Conservation (phyloP, 2,888 invertebrate species). For the Philereme transversata region DNA sequence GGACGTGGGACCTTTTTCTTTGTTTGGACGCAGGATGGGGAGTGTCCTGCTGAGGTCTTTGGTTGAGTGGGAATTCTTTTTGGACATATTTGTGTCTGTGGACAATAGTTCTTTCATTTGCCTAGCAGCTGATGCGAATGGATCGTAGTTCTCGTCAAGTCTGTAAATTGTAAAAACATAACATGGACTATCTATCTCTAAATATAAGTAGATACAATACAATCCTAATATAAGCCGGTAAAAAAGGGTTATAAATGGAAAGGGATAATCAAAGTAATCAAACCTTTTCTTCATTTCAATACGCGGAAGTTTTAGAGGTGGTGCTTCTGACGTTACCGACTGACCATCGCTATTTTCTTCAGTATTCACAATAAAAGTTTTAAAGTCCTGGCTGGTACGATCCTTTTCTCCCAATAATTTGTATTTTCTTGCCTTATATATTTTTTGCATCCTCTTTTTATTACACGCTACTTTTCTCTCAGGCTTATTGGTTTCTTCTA, state of each 20-base stretch:
- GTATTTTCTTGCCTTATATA: conserved; percentile 60
- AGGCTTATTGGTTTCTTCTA: conserved; percentile 62
- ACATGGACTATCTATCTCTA: conserved; percentile 9
- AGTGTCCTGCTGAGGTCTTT: conserved; percentile 75
- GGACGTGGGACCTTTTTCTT: conserved; percentile 65
- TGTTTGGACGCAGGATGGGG: conserved; percentile 68
- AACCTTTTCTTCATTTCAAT: conserved; percentile 73
- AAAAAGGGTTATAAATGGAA: conserved; percentile 9
- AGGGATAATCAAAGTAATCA: conserved; percentile 45
- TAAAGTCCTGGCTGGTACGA: conserved; percentile 57
- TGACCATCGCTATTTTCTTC: conserved; percentile 63
- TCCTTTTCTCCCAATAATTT: conserved; percentile 62
- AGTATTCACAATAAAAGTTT: conserved; percentile 65
- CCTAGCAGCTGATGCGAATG: conserved; percentile 90
- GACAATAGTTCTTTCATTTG: conserved; percentile 92
- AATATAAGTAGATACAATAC: neutral
- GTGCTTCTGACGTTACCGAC: conserved; percentile 65
- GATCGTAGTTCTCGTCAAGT: conserved; percentile 87
- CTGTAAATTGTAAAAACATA: conserved; percentile 53
- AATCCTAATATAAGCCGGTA: conserved; percentile 13
- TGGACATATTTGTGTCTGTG: conserved; percentile 83
- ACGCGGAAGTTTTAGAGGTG: conserved; percentile 74
- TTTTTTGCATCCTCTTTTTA: conserved; percentile 58
- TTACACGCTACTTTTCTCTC: conserved; percentile 48
- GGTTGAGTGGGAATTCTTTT: conserved; percentile 68